Evolutionary conservation across 1,140 invertebrate species (phyloP).

Genomic region (Spodoptera frugiperda): DNA sequence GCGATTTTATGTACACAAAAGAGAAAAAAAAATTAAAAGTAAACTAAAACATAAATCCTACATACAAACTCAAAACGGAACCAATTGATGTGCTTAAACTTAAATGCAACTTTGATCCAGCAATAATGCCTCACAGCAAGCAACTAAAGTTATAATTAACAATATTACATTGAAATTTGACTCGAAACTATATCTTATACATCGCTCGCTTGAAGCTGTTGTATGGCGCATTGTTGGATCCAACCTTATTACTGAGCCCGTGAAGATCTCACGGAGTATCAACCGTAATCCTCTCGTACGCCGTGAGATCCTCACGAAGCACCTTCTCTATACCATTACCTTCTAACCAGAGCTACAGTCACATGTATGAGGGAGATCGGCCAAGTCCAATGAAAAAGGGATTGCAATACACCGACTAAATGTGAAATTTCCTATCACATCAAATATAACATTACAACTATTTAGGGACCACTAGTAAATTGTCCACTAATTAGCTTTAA

Average conservation of each 20-base stretch:
- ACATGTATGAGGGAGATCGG: conserved; percentile 69
- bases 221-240: conserved; percentile 52
- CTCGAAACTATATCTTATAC: conserved; percentile 20
- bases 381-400: conserved; percentile 60
- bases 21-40: conserved; percentile 61
- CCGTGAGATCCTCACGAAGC: conserved; percentile 42
- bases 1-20: conserved; percentile 78
- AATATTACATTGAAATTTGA: conserved; percentile 38
- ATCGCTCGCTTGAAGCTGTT: conserved; percentile 45
- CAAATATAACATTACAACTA: conserved; percentile 80
- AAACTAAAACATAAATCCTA: conserved; percentile 54
- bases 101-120: conserved; percentile 72
- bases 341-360: conserved; percentile 58
- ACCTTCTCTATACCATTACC: conserved; percentile 48
- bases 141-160: conserved; percentile 44
- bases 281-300: conserved; percentile 11
- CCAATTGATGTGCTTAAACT: conserved; percentile 61
- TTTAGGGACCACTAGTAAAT: conserved; percentile 68
- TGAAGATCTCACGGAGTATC: conserved; percentile 24
- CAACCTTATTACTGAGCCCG: conserved; percentile 43
- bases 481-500: conserved; percentile 77
- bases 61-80: conserved; percentile 62
- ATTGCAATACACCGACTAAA: conserved; percentile 79
- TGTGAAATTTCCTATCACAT: conserved; percentile 76
- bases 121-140: conserved; percentile 47